Evolutionary conservation across 2,797 vertebrate species (phyloP).

Genomic region (Lycodopsis pacificus): DNA sequence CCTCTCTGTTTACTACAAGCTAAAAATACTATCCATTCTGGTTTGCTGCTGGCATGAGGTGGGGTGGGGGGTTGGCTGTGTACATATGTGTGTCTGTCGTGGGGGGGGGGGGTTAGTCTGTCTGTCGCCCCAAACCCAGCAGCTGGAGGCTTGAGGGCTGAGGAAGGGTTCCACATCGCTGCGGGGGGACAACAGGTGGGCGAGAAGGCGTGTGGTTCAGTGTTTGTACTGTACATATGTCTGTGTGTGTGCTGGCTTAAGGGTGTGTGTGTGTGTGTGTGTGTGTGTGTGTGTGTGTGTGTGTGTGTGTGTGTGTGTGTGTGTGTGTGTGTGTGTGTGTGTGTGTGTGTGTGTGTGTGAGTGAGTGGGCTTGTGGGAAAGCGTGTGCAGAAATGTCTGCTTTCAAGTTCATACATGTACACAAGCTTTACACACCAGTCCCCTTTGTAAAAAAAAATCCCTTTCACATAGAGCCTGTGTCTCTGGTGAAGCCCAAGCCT

Average conservation of each 20-base stretch:
- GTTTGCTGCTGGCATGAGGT: constrained; percentile 45
- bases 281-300: constrained; percentile 13
- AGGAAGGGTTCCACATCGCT: constrained; percentile 33
- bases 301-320: constrained; percentile 5
- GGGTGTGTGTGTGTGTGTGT: not conserved
- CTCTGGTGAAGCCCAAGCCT: constrained; percentile 31
- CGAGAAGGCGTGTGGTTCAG: constrained; percentile 40
- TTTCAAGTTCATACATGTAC: constrained; percentile 20
- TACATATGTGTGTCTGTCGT: constrained; percentile 55
- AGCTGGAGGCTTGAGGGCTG: constrained; percentile 64
- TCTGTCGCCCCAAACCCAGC: constrained; percentile 59
- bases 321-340: constrained; percentile 23
- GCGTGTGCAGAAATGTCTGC: constrained; percentile 35
- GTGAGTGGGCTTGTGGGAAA: not conserved
- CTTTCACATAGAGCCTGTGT: constrained; percentile 48
- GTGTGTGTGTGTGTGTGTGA: not conserved
- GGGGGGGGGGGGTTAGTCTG: not conserved
- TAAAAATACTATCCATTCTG: constrained; percentile 76
- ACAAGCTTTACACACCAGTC: constrained; percentile 33
- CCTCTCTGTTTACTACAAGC: constrained; percentile 80
- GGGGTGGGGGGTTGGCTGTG: not conserved
- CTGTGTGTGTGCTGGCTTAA: constrained; percentile 8
- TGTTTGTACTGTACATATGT: constrained; percentile 62
- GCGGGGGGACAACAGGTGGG: constrained; percentile 69
- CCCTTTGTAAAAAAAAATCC: not conserved